A percentile compares a stretch with the other conserved stretches of the same genome.
phyloP scores from a whole-genome alignment of 2,113 vertebrate genomes.

The Gracilinanus agilis region DNA sequence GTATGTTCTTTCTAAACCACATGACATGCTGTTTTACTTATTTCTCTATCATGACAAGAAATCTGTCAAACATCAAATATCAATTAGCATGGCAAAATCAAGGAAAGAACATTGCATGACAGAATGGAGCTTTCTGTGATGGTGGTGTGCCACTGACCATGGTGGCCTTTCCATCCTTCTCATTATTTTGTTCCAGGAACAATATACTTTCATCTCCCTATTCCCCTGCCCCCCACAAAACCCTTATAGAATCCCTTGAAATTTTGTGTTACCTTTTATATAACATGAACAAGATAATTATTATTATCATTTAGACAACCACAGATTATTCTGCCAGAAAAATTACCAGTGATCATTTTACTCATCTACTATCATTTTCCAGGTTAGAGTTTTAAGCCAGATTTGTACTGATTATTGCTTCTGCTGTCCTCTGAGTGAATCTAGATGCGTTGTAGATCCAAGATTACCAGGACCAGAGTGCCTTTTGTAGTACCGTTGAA shows the following conservation, averaged over 20 bases:
- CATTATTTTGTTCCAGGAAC: background rate
- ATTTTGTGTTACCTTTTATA: conserved; percentile 12
- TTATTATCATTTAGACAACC: background rate
- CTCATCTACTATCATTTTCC: background rate
- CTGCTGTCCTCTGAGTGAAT: background rate
- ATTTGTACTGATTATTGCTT: background rate
- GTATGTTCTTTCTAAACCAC: background rate
- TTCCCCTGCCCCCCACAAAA: background rate
- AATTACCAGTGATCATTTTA: background rate
- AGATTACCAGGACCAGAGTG: background rate
- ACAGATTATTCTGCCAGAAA: background rate
- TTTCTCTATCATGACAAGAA: background rate
- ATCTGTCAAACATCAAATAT: background rate
- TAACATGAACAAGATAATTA: background rate
- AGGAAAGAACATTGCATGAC: background rate
- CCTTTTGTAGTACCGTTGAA: background rate
- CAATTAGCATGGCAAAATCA: background rate
- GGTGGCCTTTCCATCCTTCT: background rate
- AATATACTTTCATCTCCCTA: background rate
- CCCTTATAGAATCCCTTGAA: background rate
- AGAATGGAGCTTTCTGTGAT: background rate
- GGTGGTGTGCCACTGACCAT: background rate
- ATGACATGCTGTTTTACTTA: background rate
- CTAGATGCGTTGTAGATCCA: background rate
- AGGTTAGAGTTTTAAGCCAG: background rate